A percentile compares a stretch with the other conserved stretches of the same genome.
These are phyloP conservation scores for Engystomops pustulosus DNA, from an alignment of 2,113 vertebrate genomes.

Conservation along the genomic window DNA sequence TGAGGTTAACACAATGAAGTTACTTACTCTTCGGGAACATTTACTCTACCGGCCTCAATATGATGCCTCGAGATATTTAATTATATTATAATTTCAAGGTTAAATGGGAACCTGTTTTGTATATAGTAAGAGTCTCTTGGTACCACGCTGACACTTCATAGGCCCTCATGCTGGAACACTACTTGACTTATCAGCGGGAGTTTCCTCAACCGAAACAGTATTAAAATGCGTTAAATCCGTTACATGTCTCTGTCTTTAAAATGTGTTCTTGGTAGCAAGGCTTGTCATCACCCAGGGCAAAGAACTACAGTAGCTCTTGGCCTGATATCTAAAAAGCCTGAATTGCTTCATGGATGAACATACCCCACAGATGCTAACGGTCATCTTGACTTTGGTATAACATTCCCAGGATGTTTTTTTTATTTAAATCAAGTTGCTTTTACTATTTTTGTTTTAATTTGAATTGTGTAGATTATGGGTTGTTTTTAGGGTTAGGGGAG, in stretches of 20 bases:
- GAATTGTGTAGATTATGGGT: no score
- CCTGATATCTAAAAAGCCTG: no score
- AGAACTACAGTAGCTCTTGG: no score
- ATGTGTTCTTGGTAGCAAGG: not conserved
- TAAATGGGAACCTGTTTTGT: not conserved
- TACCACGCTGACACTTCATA: not conserved
- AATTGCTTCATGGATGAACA: no score
- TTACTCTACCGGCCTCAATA: conserved; percentile 16
- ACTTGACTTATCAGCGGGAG: not conserved
- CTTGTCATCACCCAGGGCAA: not conserved
- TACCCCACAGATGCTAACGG: no score
- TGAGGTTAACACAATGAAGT: conserved; percentile 33
- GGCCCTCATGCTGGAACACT: not conserved
- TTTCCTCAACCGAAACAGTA: not conserved
- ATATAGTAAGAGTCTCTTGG: not conserved
- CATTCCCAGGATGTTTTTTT: no score
- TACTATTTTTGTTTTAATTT: no score
- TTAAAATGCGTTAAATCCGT: not conserved
- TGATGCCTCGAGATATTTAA: conserved; percentile 6
- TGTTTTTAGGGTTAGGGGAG: no score
- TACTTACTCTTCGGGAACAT: conserved; percentile 24
- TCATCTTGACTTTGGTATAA: no score
- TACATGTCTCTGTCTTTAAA: not conserved
- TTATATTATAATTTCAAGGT: conserved; percentile 37
- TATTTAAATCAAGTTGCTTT: no score